Percentiles rank a stretch among this genome's conserved stretches.
Conservation (phyloP, 2,888 invertebrate genomes). For the Anagyrus pseudococci region DNA sequence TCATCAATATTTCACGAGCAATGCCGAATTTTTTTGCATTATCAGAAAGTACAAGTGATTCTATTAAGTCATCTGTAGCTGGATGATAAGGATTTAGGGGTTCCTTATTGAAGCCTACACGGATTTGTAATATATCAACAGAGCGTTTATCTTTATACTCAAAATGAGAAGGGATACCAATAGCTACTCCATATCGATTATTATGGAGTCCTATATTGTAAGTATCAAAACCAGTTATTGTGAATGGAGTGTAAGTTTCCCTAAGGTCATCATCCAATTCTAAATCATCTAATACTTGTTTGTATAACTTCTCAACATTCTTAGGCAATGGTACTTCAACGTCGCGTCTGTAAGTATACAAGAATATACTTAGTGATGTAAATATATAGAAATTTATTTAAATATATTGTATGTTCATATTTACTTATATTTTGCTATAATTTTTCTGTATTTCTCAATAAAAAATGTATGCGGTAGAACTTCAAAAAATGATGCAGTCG, state of each 20-base stretch:
- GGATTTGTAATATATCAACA: slow-evolving; percentile 68
- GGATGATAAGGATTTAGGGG: slow-evolving; percentile 72
- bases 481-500: slow-evolving; percentile 15
- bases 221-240: slow-evolving; percentile 76
- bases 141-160: slow-evolving; percentile 66
- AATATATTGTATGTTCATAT: slow-evolving; percentile 16
- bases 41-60: slow-evolving; percentile 76
- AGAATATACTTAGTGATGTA: background rate
- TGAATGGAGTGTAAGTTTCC: slow-evolving; percentile 70
- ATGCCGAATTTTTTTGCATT: slow-evolving; percentile 83
- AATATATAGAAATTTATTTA: background rate
- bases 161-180: slow-evolving; percentile 81
- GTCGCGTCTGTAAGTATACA: slow-evolving; percentile 64
- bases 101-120: slow-evolving; percentile 64
- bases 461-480: slow-evolving; percentile 68
- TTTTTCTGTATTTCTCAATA: slow-evolving; percentile 68
- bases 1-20: slow-evolving; percentile 74
- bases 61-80: slow-evolving; percentile 68
- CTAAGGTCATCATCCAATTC: slow-evolving; percentile 64
- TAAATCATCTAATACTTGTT: slow-evolving; percentile 69
- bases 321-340: slow-evolving; percentile 66
- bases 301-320: slow-evolving; percentile 64
- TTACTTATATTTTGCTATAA: slow-evolving; percentile 55
- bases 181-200: slow-evolving; percentile 67
- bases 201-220: slow-evolving; percentile 70